Conservation (phyloP, 2,888 invertebrate genomes). For the Aspidapion aeneum region DNA sequence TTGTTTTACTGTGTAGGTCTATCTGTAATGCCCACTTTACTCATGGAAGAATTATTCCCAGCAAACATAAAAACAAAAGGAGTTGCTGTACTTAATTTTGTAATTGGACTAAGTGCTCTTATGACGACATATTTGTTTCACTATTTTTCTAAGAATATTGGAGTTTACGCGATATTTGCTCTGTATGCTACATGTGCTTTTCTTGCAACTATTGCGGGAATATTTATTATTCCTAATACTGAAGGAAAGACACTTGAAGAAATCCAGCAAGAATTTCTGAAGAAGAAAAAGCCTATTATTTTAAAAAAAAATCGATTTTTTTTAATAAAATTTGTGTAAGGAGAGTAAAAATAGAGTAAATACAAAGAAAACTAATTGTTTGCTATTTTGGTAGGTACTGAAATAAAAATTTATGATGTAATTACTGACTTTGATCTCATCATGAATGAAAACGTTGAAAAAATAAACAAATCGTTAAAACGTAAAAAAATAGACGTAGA, state of each 20-base stretch:
- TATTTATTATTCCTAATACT: slow-evolving; percentile 40
- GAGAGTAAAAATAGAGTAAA: no score
- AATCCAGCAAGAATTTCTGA: slow-evolving; percentile 21
- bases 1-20: slow-evolving; percentile 30
- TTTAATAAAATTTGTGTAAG: no score
- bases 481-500: no score
- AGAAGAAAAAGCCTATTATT: neutral
- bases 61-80: slow-evolving; percentile 39
- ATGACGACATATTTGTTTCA: slow-evolving; percentile 37
- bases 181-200: slow-evolving; percentile 34
- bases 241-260: slow-evolving; percentile 29
- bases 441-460: no score
- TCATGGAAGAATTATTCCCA: slow-evolving; percentile 38
- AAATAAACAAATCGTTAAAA: no score
- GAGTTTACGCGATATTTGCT: slow-evolving; percentile 36
- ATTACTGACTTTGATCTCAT: no score
- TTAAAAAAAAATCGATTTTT: neutral
- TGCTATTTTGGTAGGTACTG: no score
- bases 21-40: slow-evolving; percentile 35
- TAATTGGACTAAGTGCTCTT: slow-evolving; percentile 14
- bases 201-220: slow-evolving; percentile 31
- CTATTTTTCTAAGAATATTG: slow-evolving; percentile 33
- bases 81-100: slow-evolving; percentile 21
- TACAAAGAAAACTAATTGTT: no score
- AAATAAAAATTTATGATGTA: no score